Conservation (phyloP, 2,797 vertebrate species). For the Propithecus deckenii region DNA sequence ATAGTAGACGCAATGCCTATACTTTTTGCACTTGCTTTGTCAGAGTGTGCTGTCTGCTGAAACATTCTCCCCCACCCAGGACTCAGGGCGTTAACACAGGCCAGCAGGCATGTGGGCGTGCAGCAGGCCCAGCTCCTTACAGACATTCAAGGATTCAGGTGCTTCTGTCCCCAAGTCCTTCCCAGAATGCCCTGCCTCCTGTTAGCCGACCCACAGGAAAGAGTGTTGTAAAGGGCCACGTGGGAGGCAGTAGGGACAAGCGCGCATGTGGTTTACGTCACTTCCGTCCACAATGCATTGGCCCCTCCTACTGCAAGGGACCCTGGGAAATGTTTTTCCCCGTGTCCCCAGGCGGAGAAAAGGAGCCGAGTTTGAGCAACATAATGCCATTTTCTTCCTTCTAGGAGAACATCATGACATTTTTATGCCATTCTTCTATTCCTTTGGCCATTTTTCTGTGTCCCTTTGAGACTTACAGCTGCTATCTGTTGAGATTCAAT, state of each 20-base stretch:
- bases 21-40: neutral
- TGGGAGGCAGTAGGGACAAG: neutral
- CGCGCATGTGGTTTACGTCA: neutral
- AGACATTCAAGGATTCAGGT: neutral
- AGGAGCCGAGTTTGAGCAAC: neutral
- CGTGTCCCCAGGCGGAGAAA: neutral
- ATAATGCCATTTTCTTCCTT: neutral
- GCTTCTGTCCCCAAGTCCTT: neutral
- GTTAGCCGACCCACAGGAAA: neutral
- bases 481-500: neutral
- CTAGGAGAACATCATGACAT: neutral
- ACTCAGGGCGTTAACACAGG: neutral
- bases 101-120: too few species aligned
- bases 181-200: neutral
- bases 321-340: neutral
- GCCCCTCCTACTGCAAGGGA: neutral
- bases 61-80: accelerated
- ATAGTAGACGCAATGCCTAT: neutral
- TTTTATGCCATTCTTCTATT: neutral
- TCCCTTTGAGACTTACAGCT: neutral
- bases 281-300: neutral
- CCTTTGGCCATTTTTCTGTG: neutral
- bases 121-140: neutral
- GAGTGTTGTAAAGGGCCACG: accelerated
- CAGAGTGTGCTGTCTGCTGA: neutral